A percentile compares a stretch with the other conserved stretches of the same genome.
Evolutionary conservation across 2,113 vertebrate species (phyloP).

Genomic region (Pteruthius melanotis): DNA sequence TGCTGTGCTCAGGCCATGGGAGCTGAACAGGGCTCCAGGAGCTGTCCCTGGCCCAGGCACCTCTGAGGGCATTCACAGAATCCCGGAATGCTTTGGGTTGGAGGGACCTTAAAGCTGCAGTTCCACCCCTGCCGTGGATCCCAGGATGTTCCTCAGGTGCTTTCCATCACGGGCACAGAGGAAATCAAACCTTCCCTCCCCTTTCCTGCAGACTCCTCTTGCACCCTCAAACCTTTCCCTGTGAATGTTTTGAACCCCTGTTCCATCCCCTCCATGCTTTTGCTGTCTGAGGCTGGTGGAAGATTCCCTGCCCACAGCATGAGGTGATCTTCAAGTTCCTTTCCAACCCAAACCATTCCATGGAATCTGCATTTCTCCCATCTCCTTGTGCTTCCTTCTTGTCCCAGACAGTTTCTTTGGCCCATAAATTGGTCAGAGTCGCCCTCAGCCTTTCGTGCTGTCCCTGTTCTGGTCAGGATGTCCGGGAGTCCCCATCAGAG

Average conservation of each 20-base stretch:
- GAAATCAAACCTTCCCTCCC: not conserved
- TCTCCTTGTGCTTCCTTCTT: not conserved
- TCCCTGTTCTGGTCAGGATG: not conserved
- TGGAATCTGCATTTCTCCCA: not conserved
- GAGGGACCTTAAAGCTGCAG: not conserved
- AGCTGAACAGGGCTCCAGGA: not conserved
- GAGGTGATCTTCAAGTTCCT: not conserved
- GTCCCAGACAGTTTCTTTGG: not conserved
- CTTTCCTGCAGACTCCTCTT: not conserved
- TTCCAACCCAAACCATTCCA: not conserved
- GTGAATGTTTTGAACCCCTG: not conserved
- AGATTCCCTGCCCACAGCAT: not conserved
- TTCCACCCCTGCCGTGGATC: rapidly evolving
- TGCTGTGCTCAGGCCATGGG: not conserved
- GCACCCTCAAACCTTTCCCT: not conserved
- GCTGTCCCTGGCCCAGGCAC: not conserved
- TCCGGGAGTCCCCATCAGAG: rapidly evolving
- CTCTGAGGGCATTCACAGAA: not conserved
- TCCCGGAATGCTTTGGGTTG: not conserved
- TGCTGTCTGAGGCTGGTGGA: not conserved
- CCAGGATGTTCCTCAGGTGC: not conserved
- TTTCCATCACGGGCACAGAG: not conserved
- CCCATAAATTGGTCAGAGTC: not conserved
- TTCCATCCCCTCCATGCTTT: not conserved
- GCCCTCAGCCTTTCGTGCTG: not conserved